A percentile compares a stretch with the other conserved stretches of the same genome.
Evolutionary conservation across 2,888 invertebrate genomes (phyloP).

Genomic region (Amiota mariae): DNA sequence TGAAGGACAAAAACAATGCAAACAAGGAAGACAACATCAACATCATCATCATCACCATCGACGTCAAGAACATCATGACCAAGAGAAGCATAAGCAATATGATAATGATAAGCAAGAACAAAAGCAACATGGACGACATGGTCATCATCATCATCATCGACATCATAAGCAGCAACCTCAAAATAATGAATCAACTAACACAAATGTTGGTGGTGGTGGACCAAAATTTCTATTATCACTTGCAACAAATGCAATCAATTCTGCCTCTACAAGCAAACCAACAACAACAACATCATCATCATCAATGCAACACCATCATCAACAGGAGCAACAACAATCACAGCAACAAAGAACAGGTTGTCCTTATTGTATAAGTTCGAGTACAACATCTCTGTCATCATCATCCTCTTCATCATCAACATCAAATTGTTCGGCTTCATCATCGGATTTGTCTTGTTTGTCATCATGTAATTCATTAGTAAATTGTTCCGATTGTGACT

Average conservation of each 20-base stretch:
- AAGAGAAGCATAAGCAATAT: neutral
- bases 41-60: too few species aligned
- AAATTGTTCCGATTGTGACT: constrained; percentile 37
- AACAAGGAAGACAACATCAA: neutral
- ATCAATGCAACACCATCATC: constrained; percentile 37
- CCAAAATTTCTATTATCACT: constrained; percentile 60
- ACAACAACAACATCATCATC: constrained; percentile 24
- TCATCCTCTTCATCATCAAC: constrained; percentile 35
- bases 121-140: constrained; percentile 25
- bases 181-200: constrained; percentile 43
- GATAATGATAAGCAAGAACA: constrained; percentile 9
- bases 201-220: constrained; percentile 37
- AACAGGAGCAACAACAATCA: constrained; percentile 40
- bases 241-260: constrained; percentile 41
- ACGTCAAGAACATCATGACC: neutral
- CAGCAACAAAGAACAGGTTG: constrained; percentile 37
- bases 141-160: constrained; percentile 33
- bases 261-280: constrained; percentile 38
- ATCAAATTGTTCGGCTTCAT: constrained; percentile 23
- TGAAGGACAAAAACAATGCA: neutral
- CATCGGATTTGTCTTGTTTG: constrained; percentile 25
- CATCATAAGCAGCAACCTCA: constrained; percentile 28
- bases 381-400: constrained; percentile 24
- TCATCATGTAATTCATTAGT: constrained; percentile 43
- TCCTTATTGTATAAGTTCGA: constrained; percentile 44